These are phyloP conservation scores for Conops quadrifasciatus DNA, from an alignment of 2,888 invertebrate genomes.

Conservation along the genomic window DNA sequence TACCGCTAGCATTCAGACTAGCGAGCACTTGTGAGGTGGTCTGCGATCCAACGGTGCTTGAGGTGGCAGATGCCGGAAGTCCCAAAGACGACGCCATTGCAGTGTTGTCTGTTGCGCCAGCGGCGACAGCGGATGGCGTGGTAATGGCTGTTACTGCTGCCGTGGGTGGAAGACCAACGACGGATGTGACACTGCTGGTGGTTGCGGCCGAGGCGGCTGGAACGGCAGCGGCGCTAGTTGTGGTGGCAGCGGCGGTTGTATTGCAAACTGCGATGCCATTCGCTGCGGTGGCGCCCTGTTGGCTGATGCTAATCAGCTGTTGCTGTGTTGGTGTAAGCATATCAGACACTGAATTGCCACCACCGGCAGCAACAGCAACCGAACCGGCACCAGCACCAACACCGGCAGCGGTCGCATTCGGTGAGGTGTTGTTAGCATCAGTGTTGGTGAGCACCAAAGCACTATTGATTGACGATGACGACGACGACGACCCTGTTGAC, in stretches of 20 bases:
- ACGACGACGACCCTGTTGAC: background rate
- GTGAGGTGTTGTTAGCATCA: slow-evolving; percentile 42
- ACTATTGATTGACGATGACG: slow-evolving; percentile 41
- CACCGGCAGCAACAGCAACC: slow-evolving; percentile 26
- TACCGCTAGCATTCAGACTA: slow-evolving; percentile 59
- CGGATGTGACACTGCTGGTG: slow-evolving; percentile 50
- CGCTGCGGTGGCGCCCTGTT: slow-evolving; percentile 48
- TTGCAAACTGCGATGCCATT: slow-evolving; percentile 41
- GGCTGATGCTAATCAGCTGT: slow-evolving; percentile 48
- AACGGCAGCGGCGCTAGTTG: slow-evolving; percentile 54
- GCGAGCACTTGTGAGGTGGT: slow-evolving; percentile 62
- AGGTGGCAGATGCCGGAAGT: slow-evolving; percentile 42
- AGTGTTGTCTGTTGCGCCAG: slow-evolving; percentile 43
- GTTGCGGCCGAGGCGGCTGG: slow-evolving; percentile 48
- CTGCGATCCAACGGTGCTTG: slow-evolving; percentile 48
- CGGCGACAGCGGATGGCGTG: slow-evolving; percentile 32
- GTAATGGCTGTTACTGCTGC: slow-evolving; percentile 39
- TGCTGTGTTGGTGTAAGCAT: slow-evolving; percentile 48
- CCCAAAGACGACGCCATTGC: slow-evolving; percentile 52
- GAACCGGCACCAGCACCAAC: slow-evolving; percentile 44
- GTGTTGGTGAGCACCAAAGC: slow-evolving; percentile 46
- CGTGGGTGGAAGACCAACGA: slow-evolving; percentile 48
- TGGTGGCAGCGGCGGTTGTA: slow-evolving; percentile 49
- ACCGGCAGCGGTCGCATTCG: slow-evolving; percentile 22
- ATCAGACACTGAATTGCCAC: slow-evolving; percentile 33